These are phyloP conservation scores for Vultur gryphus DNA, from an alignment of 2,797 vertebrate species.

Conservation along the genomic window DNA sequence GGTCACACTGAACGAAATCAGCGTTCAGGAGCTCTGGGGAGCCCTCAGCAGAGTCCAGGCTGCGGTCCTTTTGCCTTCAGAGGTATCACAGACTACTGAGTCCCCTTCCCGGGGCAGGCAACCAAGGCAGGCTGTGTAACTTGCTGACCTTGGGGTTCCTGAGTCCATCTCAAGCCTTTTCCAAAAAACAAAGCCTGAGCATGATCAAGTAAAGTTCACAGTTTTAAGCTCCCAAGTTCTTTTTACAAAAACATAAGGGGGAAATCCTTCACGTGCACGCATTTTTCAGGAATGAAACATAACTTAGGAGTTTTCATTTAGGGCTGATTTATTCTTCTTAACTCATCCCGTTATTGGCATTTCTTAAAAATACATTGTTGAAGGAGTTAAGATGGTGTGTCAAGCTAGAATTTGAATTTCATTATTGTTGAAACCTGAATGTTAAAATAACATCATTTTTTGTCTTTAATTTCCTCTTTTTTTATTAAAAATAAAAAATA, in stretches of 20 bases:
- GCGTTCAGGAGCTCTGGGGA: rapidly evolving
- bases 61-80: not conserved
- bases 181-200: not conserved
- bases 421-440: slow-evolving; percentile 16
- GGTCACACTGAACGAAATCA: not conserved
- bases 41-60: not conserved
- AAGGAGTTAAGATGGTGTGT: not conserved
- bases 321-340: not conserved
- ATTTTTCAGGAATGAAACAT: not conserved
- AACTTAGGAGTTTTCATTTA: not conserved
- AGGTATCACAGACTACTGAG: not conserved
- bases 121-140: not conserved
- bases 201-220: not conserved
- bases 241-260: not conserved
- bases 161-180: not conserved
- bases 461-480: slow-evolving; percentile 56
- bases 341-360: not conserved
- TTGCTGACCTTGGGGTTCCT: not conserved
- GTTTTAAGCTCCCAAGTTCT: not conserved
- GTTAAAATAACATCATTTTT: slow-evolving; percentile 8
- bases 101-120: not conserved
- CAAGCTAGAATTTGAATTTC: slow-evolving; percentile 15
- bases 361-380: not conserved
- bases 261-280: not conserved
- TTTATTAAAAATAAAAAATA: slow-evolving; percentile 40